Evolutionary conservation across 2,888 invertebrate genomes (phyloP).

Genomic region (Orthosia gracilis): DNA sequence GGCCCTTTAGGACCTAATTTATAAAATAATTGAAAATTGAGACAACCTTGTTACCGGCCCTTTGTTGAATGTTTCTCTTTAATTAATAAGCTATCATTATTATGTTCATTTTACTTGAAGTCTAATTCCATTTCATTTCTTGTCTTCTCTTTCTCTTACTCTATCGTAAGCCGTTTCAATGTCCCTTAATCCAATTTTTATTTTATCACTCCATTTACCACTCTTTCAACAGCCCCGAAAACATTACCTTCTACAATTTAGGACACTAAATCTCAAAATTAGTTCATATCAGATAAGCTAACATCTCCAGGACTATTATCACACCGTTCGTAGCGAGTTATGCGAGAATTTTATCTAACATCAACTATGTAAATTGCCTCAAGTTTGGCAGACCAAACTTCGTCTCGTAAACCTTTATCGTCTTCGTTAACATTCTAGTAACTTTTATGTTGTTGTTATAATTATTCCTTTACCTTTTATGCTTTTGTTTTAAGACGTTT

Average conservation of each 20-base stretch:
- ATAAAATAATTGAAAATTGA: too few species aligned
- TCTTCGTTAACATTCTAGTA: constrained; percentile 55
- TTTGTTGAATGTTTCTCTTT: neutral
- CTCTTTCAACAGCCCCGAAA: neutral
- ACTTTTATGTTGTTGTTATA: constrained; percentile 63
- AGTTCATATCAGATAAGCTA: constrained; percentile 45
- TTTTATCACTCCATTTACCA: neutral
- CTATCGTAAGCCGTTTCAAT: neutral
- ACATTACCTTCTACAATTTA: neutral
- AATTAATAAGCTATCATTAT: neutral
- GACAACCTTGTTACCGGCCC: too few species aligned
- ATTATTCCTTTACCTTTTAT: constrained; percentile 48
- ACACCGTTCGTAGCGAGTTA: constrained; percentile 61
- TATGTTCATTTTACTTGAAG: neutral
- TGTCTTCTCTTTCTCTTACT: neutral
- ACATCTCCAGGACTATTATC: constrained; percentile 56
- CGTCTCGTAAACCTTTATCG: constrained; percentile 66
- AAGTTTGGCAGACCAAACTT: constrained; percentile 64
- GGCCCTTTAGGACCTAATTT: too few species aligned
- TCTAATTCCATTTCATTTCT: neutral
- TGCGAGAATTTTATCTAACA: constrained; percentile 58
- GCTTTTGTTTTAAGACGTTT: constrained; percentile 31
- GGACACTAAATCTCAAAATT: constrained; percentile 43
- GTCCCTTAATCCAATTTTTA: neutral
- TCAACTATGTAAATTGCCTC: constrained; percentile 65